These are phyloP conservation scores for Ictidomys tridecemlineatus DNA, from an alignment of 2,113 vertebrate genomes.

Conservation along the genomic window DNA sequence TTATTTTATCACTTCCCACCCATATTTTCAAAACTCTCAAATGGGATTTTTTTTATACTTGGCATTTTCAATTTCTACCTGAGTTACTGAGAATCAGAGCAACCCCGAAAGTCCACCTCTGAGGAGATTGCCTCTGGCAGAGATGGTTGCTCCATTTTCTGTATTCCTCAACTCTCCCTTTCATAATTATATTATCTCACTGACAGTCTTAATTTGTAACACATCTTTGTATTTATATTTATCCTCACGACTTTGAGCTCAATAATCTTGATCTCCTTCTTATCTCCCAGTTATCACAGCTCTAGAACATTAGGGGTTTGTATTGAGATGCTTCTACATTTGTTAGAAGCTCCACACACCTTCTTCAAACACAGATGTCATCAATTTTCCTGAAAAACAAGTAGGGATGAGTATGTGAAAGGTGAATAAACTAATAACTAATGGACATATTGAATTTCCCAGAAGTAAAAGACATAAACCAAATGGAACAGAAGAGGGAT, in stretches of 20 bases:
- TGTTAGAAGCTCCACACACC: neutral
- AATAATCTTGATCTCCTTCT: neutral
- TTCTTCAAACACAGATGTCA: neutral
- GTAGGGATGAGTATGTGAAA: neutral
- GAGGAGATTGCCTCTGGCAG: neutral
- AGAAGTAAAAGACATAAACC: neutral
- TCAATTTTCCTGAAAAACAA: neutral
- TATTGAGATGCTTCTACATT: neutral
- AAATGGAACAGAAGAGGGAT: neutral
- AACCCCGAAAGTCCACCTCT: neutral
- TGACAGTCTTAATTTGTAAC: neutral
- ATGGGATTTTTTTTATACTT: neutral
- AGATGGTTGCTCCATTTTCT: too few relatives aligned
- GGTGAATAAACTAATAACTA: neutral
- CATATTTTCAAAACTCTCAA: neutral
- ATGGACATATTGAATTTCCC: neutral
- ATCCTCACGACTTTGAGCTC: neutral
- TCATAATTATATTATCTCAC: neutral
- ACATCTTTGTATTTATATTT: neutral
- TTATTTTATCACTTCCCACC: neutral
- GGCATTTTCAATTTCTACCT: neutral
- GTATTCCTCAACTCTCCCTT: neutral
- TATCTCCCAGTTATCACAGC: neutral
- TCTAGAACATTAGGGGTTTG: neutral
- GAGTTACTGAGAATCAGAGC: neutral